Conservation (phyloP, 2,888 invertebrate genomes). For the Lochmaea capreae region DNA sequence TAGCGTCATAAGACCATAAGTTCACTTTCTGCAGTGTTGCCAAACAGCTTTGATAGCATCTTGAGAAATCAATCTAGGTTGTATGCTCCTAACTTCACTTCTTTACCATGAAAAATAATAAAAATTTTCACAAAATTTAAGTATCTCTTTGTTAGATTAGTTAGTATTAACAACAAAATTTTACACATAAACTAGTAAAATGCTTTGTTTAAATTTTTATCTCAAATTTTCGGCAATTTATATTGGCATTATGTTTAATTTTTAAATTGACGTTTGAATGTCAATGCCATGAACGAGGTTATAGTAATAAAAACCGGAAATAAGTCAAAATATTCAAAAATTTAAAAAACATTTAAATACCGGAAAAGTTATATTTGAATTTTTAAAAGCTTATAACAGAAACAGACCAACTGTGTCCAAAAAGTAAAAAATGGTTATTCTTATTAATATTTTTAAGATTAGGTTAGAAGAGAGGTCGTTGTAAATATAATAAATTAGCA, state of each 20-base stretch:
- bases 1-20: conserved; percentile 27
- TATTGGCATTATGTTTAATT: background rate
- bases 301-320: too few relatives aligned
- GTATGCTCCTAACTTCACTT: conserved; percentile 7
- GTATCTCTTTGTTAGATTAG: background rate
- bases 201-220: background rate
- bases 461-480: too few relatives aligned
- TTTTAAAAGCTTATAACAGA: too few relatives aligned
- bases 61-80: conserved; percentile 26
- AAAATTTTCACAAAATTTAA: background rate
- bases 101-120: background rate
- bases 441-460: too few relatives aligned
- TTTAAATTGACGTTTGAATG: background rate
- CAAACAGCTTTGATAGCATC: conserved; percentile 11
- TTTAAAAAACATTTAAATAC: too few relatives aligned
- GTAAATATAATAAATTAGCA: too few relatives aligned
- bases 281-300: background rate
- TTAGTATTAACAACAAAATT: background rate
- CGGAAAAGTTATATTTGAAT: too few relatives aligned
- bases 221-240: background rate
- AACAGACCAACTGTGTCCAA: too few relatives aligned
- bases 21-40: conserved; percentile 23
- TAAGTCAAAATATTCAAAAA: too few relatives aligned
- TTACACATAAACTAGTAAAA: background rate
- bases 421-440: too few relatives aligned